phyloP scores from a whole-genome alignment of 2,113 vertebrate species.

The Porphyrio hochstetteri region DNA sequence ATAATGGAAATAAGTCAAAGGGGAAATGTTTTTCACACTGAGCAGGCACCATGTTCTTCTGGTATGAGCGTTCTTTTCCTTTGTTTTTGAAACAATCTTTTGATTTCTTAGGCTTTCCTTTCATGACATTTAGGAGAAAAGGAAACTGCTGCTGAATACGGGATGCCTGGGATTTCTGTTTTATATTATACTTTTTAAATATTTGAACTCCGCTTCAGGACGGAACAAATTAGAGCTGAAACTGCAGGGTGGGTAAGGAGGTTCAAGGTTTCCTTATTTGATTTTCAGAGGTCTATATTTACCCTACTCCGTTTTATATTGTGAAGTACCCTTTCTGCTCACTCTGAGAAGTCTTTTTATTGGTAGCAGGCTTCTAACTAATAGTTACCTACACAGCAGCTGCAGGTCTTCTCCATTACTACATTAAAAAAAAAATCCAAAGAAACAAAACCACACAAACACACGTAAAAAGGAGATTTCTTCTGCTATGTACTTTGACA shows the following conservation, averaged over 20 bases:
- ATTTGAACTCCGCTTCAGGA: slow-evolving; percentile 60
- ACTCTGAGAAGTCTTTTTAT: slow-evolving; percentile 9
- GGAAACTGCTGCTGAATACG: slow-evolving; percentile 44
- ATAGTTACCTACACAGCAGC: not conserved
- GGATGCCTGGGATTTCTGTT: slow-evolving; percentile 64
- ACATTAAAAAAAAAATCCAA: not conserved
- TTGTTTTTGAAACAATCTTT: slow-evolving; percentile 60
- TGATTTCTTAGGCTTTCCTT: slow-evolving; percentile 60
- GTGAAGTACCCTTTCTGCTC: slow-evolving; percentile 23
- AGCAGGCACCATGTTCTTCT: slow-evolving; percentile 24
- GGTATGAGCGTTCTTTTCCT: slow-evolving; percentile 50
- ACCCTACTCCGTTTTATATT: not conserved
- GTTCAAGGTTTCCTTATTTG: slow-evolving; percentile 57
- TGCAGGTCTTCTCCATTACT: not conserved
- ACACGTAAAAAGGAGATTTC: not conserved
- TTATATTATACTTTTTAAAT: slow-evolving; percentile 55
- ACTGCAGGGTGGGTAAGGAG: slow-evolving; percentile 19
- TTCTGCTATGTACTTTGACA: not conserved
- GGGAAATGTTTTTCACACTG: slow-evolving; percentile 57
- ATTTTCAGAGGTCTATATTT: slow-evolving; percentile 59
- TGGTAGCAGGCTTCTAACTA: not conserved
- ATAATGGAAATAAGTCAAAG: slow-evolving; percentile 54
- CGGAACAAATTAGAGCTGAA: slow-evolving; percentile 54
- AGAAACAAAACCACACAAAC: not conserved
- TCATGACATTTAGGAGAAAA: slow-evolving; percentile 55